Evolutionary conservation across 1,140 invertebrate species (phyloP).

Genomic region (Cecropterus lyciades): DNA sequence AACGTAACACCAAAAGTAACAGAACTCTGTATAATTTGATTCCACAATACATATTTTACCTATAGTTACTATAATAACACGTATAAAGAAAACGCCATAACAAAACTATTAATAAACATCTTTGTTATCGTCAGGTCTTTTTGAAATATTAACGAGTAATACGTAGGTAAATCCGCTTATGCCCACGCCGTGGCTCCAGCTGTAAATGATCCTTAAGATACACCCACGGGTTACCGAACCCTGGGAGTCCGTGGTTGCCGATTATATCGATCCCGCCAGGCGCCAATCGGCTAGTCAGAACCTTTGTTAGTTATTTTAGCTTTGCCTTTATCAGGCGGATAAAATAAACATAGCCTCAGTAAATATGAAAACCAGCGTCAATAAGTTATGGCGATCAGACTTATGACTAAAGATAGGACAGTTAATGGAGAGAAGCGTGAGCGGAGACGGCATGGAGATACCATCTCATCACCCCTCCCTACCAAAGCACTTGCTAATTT

Average conservation of each 20-base stretch:
- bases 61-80: too few species aligned
- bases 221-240: constrained; percentile 7
- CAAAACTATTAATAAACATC: background rate
- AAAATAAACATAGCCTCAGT: background rate
- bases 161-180: constrained; percentile 2
- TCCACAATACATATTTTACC: too few species aligned
- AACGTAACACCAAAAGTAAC: too few species aligned
- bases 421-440: too few species aligned
- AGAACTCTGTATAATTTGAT: too few species aligned
- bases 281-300: background rate
- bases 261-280: background rate
- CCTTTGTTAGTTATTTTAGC: background rate
- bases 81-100: background rate
- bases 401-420: too few species aligned
- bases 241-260: background rate
- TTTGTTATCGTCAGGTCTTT: background rate
- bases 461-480: too few species aligned
- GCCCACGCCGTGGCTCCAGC: constrained; percentile 1
- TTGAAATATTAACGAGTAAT: constrained; percentile 1
- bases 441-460: too few species aligned
- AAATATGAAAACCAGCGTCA: too few species aligned
- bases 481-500: too few species aligned
- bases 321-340: background rate
- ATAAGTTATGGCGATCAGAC: too few species aligned
- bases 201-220: constrained; percentile 6